Conservation (phyloP, 2,888 invertebrate species). For the Drosophila atripex region DNA sequence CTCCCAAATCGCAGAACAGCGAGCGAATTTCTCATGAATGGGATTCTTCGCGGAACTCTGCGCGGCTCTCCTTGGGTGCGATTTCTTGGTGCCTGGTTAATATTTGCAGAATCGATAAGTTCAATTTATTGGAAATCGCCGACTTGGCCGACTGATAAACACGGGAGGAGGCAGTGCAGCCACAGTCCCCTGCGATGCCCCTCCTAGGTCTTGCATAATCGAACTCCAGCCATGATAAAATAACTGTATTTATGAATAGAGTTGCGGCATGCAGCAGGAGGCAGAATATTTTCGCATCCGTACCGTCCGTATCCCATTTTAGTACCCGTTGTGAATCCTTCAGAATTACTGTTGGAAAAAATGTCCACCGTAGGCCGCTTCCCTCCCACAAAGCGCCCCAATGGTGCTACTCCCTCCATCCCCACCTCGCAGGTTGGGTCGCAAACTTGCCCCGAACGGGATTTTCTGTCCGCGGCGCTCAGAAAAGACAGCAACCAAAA, state of each 20-base stretch:
- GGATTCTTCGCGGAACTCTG: slow-evolving; percentile 11
- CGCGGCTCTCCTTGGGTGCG: slow-evolving; percentile 14
- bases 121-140: slow-evolving; percentile 28
- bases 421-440: slow-evolving; percentile 16
- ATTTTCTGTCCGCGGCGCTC: slow-evolving; percentile 60
- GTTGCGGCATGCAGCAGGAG: neutral
- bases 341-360: slow-evolving; percentile 23
- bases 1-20: slow-evolving; percentile 9
- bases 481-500: slow-evolving; percentile 46
- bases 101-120: slow-evolving; percentile 47
- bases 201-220: too few relatives aligned
- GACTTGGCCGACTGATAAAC: too few relatives aligned
- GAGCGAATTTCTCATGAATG: slow-evolving; percentile 27
- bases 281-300: neutral
- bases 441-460: slow-evolving; percentile 56
- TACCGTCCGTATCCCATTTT: too few relatives aligned
- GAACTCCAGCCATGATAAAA: neutral
- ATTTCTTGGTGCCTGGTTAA: slow-evolving; percentile 45
- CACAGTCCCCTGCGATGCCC: neutral
- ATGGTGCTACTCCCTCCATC: neutral
- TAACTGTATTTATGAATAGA: neutral
- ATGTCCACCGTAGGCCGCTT: neutral
- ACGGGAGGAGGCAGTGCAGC: neutral
- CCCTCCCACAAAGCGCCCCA: too few relatives aligned
- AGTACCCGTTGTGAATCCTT: slow-evolving; percentile 17